A percentile compares a stretch with the other conserved stretches of the same genome.
Conservation (phyloP, 2,113 vertebrate genomes). For the Syngnathus typhle region DNA sequence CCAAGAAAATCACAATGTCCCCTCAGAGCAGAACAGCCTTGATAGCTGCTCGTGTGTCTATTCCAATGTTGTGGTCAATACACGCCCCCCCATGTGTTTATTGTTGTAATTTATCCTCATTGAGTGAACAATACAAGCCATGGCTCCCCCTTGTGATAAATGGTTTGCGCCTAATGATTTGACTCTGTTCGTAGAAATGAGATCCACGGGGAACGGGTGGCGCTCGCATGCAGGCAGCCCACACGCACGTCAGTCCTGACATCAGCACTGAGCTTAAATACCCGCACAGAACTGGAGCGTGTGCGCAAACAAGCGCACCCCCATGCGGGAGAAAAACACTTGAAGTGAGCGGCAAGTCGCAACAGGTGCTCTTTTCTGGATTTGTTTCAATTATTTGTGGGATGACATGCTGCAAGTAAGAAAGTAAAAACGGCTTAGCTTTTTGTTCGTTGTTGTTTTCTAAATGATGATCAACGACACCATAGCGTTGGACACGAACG, state of each 20-base stretch:
- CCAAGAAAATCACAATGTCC: too few species aligned
- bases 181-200: constrained; percentile 5
- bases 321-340: constrained; percentile 10
- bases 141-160: neutral
- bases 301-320: constrained; percentile 27
- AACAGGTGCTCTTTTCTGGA: neutral
- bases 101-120: neutral
- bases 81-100: neutral
- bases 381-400: neutral
- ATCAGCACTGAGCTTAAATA: constrained; percentile 55
- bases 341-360: neutral
- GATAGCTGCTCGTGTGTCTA: neutral
- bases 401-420: neutral
- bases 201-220: constrained; percentile 12
- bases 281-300: constrained; percentile 14
- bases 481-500: constrained; percentile 42
- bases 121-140: neutral
- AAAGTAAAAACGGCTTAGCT: neutral
- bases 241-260: constrained; percentile 50
- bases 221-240: neutral
- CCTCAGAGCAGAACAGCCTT: too few species aligned
- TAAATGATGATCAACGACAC: constrained; percentile 56
- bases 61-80: neutral
- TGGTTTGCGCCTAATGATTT: neutral
- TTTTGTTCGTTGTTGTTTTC: neutral